Base-by-base conservation (phyloP, 1,140 invertebrate species). In the Apis laboriosa region DNA sequence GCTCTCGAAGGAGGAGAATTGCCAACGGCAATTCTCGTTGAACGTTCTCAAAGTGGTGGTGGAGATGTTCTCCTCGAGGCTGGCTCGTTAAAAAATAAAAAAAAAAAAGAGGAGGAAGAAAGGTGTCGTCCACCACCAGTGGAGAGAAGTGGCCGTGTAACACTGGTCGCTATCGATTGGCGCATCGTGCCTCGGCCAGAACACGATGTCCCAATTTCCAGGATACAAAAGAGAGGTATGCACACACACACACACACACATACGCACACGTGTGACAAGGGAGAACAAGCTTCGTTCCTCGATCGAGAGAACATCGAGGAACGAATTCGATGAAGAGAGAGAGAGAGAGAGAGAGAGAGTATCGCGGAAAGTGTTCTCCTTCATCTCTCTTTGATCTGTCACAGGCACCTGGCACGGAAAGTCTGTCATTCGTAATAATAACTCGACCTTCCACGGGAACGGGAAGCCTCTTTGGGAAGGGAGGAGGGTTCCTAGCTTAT, bases 361-460 rank as follows among this genome's bases (percentile, higher is more conserved):
- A 81, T 83, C 84, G 75, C 74, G n/a, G 77, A 77, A 43, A 56
- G 76, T 21, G 63, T 61, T 43, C 56, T 17, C 49, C 51, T 55
- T 11, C 77, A n/a, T 43, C 34, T 84, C 72, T 77, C 85, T 87
- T 87, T 87, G 87, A 88, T 89, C 88, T 88, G 73, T 71, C 43
- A 74, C 66, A 77, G 81, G 87, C 90, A 90, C 87, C 90, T 90
- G 90, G 89, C 84, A 87, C 85, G 84, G 79, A 84, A 85, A 86
- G 79, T 80, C 88, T 82, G 85, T 80, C 86, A 88, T 88, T 88
- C 89, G 88, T 83, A 90, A 91, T 92, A 92, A 92, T 91, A 92
- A 91, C 90, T 92, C 87, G 88, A 86, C 67, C 86, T 85, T 86
- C 79, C 84, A 73, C 24, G 76, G 82, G 34, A 7, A 43, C 5